phyloP scores from a whole-genome alignment of 2,797 vertebrate species.

The Coccyzus lansbergi region DNA sequence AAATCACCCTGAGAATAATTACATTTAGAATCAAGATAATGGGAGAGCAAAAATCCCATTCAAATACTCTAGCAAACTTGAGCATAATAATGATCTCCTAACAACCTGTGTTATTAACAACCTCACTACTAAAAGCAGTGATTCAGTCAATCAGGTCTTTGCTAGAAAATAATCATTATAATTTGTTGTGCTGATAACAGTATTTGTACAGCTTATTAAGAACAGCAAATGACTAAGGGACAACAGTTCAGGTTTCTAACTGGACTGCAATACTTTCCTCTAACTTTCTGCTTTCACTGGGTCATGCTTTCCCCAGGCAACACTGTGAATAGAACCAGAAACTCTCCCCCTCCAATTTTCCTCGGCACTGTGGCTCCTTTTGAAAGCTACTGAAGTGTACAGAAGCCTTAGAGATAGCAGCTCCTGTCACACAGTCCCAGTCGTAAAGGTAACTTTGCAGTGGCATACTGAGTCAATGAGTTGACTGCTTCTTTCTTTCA shows the following conservation, averaged over 20 bases:
- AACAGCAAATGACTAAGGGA: conserved; percentile 5
- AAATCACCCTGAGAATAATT: conserved; percentile 40
- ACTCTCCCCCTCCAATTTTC: not conserved
- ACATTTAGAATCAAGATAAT: conserved; percentile 41
- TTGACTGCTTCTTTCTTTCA: not conserved
- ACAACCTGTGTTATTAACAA: conserved; percentile 33
- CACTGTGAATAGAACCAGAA: not conserved
- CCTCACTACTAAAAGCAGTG: not conserved
- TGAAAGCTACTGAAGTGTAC: not conserved
- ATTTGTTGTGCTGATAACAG: conserved; percentile 48
- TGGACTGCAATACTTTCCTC: not conserved
- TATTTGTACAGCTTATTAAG: conserved; percentile 30
- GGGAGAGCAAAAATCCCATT: conserved; percentile 16
- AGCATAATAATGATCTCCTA: conserved; percentile 7
- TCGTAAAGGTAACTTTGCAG: not conserved
- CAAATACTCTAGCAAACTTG: conserved; percentile 10
- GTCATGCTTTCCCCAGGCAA: not conserved
- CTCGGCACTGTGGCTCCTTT: rapidly evolving
- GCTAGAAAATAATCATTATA: conserved; percentile 51
- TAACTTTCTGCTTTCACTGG: not conserved
- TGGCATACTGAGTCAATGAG: not conserved
- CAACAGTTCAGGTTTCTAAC: not conserved
- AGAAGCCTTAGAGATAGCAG: not conserved
- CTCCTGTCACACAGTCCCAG: not conserved
- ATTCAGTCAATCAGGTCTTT: conserved; percentile 38